Evolutionary conservation across 2,113 vertebrate genomes (phyloP).

Genomic region (Felis chaus): DNA sequence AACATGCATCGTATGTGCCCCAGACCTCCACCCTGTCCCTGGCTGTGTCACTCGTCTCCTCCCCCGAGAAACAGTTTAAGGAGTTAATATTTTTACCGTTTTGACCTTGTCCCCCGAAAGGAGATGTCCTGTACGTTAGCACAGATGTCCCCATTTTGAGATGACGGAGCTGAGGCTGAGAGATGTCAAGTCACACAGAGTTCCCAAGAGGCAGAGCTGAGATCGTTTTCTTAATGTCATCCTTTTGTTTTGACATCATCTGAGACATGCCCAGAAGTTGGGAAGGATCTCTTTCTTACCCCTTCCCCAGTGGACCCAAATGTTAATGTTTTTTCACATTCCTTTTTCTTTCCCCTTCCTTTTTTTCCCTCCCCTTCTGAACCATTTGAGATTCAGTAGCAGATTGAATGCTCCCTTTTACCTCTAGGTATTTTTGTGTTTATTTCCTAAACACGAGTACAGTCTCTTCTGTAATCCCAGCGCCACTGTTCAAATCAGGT

Average conservation of each 20-base stretch:
- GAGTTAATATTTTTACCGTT: background rate
- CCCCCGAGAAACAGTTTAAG: background rate
- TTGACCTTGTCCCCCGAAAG: accelerated
- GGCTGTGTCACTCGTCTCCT: background rate
- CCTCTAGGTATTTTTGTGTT: background rate
- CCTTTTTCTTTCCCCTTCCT: background rate
- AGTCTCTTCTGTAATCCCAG: background rate
- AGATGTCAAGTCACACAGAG: background rate
- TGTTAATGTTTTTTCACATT: background rate
- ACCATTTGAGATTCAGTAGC: background rate
- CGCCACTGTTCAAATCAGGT: background rate
- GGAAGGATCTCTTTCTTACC: background rate
- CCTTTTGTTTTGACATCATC: background rate
- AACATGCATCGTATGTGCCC: background rate
- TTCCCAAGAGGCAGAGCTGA: background rate
- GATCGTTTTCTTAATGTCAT: background rate
- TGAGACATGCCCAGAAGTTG: background rate
- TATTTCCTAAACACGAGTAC: background rate
- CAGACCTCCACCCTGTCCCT: accelerated
- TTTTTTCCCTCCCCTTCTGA: too few relatives aligned
- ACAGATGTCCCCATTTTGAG: background rate
- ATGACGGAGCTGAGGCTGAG: background rate
- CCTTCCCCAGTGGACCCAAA: background rate
- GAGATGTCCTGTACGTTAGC: background rate
- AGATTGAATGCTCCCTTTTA: background rate